phyloP scores from a whole-genome alignment of 2,888 invertebrate species.

The Sphaerophoria taeniata region DNA sequence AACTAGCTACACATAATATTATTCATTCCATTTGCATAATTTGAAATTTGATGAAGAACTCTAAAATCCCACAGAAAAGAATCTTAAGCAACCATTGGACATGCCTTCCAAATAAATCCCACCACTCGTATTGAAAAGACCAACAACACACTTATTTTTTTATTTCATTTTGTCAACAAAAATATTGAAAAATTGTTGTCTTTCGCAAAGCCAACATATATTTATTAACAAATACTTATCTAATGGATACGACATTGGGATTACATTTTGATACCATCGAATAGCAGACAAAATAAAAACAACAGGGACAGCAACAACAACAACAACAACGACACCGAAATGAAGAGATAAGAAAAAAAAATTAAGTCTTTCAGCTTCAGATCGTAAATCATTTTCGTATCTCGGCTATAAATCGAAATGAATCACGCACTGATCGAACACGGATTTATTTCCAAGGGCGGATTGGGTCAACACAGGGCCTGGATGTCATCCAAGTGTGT shows the following conservation, averaged over 20 bases:
- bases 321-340: conserved; percentile 1
- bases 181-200: conserved; percentile 38
- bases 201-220: conserved; percentile 31
- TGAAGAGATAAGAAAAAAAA: not conserved
- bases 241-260: conserved; percentile 37
- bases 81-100: not conserved
- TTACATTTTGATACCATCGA: conserved; percentile 34
- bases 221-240: conserved; percentile 49
- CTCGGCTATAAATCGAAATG: conserved; percentile 61
- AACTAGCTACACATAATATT: conserved; percentile 29
- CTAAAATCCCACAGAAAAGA: not conserved
- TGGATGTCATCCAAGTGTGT: not conserved
- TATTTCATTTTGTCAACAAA: conserved; percentile 9
- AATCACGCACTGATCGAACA: conserved; percentile 52
- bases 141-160: not conserved
- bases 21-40: conserved; percentile 58
- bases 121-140: not conserved
- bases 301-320: conserved; percentile 15
- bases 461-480: not conserved
- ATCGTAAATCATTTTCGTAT: conserved; percentile 71
- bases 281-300: conserved; percentile 22
- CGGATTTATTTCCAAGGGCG: not conserved
- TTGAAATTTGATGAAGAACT: conserved; percentile 29
- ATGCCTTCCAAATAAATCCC: not conserved
- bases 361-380: conserved; percentile 10